Evolutionary conservation across 2,113 vertebrate genomes (phyloP), one percentile per base, ranked within the genome.

Genomic region (Pitta sordida): DNA sequence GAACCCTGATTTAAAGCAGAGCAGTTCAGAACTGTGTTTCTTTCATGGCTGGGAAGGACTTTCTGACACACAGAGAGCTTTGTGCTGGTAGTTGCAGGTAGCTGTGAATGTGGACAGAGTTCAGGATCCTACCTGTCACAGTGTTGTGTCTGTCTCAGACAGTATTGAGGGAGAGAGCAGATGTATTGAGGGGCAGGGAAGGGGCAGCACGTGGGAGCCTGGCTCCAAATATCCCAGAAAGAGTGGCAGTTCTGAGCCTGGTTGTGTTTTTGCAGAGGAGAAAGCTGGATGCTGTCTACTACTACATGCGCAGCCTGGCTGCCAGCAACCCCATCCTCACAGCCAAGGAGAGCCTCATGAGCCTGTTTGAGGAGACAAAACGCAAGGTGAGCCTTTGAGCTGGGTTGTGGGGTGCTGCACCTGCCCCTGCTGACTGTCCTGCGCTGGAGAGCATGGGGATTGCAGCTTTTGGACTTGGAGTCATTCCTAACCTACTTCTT

Each of bases 301-400:
- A 99, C 84, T 99, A 99, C 94, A 99, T 99, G 99, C 99, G 99
- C 59, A 99, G 99, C 88, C 97, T 99, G 97, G 99, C 99, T 53
- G 99, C 99, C 29, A 99, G 99, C 96, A 99, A 99, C 96, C 99
- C 99, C 73, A 99, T 99, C 95, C 98, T 99, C 86, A 99, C 99
- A 27, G 99, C 99, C 84, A 99, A 99, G 95, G 99, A 99, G 96
- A 99, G 99, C 95, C 98, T 99, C 60, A 99, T 99, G 98, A 99
- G 99, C 59, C 98, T 99, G 68, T 99, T 99, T 95, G 99, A 99
- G 93, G 99, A 99, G 97, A 99, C 98, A n/a, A 99, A 99, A 91
- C 98, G 99, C 63, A 99, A 99, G 99, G 99, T 99, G 81, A 97
- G 98, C 58, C 51, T 34, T 48, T 56, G 44, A 49, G 89, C 53